Conservation (phyloP, 2,113 vertebrate species). For the Sterrhoptilus dennistouni region DNA sequence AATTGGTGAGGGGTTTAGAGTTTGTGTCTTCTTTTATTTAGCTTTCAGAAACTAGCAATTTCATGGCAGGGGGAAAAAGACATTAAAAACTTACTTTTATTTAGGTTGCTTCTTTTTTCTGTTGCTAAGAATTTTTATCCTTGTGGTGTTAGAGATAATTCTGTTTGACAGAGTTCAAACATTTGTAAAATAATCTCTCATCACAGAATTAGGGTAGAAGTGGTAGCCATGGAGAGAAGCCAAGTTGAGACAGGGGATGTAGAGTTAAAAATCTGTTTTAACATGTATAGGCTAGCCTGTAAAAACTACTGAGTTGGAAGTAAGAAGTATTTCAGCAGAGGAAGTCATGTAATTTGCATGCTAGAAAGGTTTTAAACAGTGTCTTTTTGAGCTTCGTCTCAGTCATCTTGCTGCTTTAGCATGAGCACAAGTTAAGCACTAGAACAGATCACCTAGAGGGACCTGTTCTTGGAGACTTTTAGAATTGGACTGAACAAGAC, state of each 20-base stretch:
- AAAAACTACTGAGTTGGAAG: background rate
- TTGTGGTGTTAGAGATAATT: background rate
- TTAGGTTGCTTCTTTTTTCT: background rate
- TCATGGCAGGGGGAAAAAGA: background rate
- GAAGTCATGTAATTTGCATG: background rate
- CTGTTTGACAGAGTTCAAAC: background rate
- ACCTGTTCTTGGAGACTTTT: background rate
- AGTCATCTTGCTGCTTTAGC: background rate
- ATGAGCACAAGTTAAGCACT: background rate
- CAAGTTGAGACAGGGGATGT: background rate
- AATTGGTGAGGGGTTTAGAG: background rate
- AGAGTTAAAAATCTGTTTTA: background rate
- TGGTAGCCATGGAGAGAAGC: background rate
- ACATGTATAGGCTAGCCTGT: background rate
- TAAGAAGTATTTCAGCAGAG: background rate
- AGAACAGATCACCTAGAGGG: background rate
- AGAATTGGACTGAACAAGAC: background rate
- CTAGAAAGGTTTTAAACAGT: background rate
- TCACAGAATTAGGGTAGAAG: background rate
- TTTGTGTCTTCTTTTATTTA: background rate
- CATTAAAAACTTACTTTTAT: background rate
- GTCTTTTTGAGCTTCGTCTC: background rate
- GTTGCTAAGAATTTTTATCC: background rate
- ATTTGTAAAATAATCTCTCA: background rate
- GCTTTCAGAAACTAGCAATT: background rate